Conservation (phyloP, 2,797 vertebrate genomes). For the Labeo calbasu region DNA sequence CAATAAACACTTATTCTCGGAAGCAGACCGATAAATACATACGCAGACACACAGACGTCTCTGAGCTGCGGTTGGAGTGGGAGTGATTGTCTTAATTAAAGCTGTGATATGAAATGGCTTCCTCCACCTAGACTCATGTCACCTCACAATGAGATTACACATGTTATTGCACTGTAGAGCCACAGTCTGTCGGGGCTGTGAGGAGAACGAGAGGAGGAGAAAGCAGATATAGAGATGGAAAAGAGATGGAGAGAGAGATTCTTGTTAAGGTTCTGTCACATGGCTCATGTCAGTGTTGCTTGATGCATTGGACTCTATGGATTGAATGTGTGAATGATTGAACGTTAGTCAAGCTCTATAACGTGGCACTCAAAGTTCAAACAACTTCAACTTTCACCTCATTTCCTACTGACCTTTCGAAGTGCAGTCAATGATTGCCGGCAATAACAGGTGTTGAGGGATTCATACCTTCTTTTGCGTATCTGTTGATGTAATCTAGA, state of each 20-base stretch:
- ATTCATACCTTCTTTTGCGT: background rate
- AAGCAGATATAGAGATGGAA: background rate
- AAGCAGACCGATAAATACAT: conserved; percentile 20
- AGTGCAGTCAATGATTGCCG: background rate
- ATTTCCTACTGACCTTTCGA: conserved; percentile 7
- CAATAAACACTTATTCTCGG: conserved; percentile 23
- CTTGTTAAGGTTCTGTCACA: background rate
- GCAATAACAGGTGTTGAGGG: background rate
- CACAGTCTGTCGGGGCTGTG: background rate
- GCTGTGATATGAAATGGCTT: conserved; percentile 37
- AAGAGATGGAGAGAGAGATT: conserved; percentile 3
- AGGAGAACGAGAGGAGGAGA: conserved; percentile 15
- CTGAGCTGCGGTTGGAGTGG: conserved; percentile 8
- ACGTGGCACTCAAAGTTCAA: background rate
- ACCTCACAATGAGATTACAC: conserved; percentile 30
- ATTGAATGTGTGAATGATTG: background rate
- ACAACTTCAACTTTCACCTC: background rate
- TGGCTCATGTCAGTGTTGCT: background rate
- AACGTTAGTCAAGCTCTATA: background rate
- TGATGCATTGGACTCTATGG: background rate
- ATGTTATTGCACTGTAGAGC: conserved; percentile 20
- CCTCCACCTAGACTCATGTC: conserved; percentile 32
- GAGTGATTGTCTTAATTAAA: conserved; percentile 55
- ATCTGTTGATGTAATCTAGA: background rate
- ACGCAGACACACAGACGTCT: conserved; percentile 4